Base-by-base conservation (phyloP, 1,140 invertebrate genomes). In the Nixonia krombeini region DNA sequence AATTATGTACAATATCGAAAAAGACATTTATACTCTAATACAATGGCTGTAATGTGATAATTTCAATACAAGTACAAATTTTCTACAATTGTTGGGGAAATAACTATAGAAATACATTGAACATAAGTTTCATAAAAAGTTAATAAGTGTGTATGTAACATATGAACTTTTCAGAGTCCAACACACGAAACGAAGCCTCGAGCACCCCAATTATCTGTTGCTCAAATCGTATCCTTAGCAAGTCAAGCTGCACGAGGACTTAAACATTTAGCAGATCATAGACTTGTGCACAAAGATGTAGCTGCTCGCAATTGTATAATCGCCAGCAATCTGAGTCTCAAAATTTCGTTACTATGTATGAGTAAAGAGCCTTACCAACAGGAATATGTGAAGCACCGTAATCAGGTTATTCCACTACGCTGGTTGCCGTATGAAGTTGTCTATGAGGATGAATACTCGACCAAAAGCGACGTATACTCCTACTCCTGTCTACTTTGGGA, bases 291-390 rank as follows among this genome's bases (percentile, higher is more conserved):
- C 80, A 89, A 90, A 72, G 97, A 99, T 83, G 86, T 99, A 51
- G 96, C 96, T 3, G 92, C 96, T 0, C 88, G 96, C n/a, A 99
- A 99, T 80, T 95, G 96, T 76, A 83, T 97, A 10, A 91, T 98
- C 33, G 91, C 93, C 0, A 94, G 94, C 12, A 89, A 91, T 57
- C 85, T 96, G 1, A 89, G 90, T 13, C 88, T 96, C 5, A 97
- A 97, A 87, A 88, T 98, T 26, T 93, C 94, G 2, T 86, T 93
- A 72, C 89, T 94, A 0, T 90, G 91, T 13, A 88, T 97, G 56
- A 91, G 90, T 29, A 90, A 93, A 64, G 95, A 96, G 65, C 92
- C 94, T 0, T 94, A 96, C 75, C 91, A 92, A 26, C 89, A 90
- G 51, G 95, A 97, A 76, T 97, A 97, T 82, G 91, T 87, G 63